These are phyloP conservation scores for Gerris buenoi DNA, from an alignment of 1,140 invertebrate species.

Conservation along the genomic window DNA sequence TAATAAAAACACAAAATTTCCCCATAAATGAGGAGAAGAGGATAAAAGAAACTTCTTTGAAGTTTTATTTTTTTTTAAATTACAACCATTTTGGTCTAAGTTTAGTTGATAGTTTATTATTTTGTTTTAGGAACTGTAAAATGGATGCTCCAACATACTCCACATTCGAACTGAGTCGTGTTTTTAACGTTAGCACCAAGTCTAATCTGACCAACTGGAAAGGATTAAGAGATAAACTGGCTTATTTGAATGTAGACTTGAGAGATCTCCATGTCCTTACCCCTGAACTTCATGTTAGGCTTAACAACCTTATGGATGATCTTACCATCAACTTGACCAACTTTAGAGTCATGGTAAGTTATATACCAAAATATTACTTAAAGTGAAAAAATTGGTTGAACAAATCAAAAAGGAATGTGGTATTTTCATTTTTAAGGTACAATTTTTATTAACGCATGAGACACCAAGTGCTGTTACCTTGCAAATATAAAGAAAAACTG, in stretches of 20 bases:
- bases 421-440: too few relatives aligned
- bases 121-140: constrained; percentile 42
- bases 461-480: too few relatives aligned
- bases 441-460: too few relatives aligned
- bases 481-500: too few relatives aligned
- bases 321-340: constrained; percentile 49
- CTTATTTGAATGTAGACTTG: constrained; percentile 33
- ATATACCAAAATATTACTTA: neutral
- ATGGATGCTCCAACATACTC: constrained; percentile 49
- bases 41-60: too few relatives aligned
- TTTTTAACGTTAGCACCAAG: constrained; percentile 43
- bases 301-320: constrained; percentile 46
- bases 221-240: constrained; percentile 35
- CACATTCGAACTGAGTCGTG: constrained; percentile 49
- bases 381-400: too few relatives aligned
- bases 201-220: constrained; percentile 44
- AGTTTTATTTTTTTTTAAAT: too few relatives aligned
- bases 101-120: too few relatives aligned
- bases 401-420: too few relatives aligned
- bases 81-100: too few relatives aligned
- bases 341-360: constrained; percentile 34
- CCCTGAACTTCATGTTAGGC: constrained; percentile 37
- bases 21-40: too few relatives aligned
- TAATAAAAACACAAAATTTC: too few relatives aligned
- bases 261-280: constrained; percentile 36